Percentiles rank a stretch among this genome's conserved stretches.
These are phyloP conservation scores for Papilio polytes DNA, from an alignment of 1,140 invertebrate species.

Conservation along the genomic window DNA sequence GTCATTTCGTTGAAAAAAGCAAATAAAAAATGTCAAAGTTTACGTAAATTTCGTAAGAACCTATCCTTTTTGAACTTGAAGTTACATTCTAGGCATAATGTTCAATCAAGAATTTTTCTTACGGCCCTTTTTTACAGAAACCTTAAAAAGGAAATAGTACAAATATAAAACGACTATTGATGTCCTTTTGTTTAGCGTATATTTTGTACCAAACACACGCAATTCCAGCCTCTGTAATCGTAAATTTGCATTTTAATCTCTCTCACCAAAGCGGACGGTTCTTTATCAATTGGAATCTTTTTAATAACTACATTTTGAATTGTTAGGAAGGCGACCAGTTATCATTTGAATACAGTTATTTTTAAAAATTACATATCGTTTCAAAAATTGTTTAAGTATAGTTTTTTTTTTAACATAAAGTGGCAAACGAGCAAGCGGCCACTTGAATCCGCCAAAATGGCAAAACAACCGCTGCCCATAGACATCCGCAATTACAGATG, in stretches of 20 bases:
- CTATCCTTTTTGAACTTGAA: too few relatives aligned
- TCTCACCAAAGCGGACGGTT: conserved; percentile 28
- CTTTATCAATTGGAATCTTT: conserved; percentile 24
- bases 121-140: too few relatives aligned
- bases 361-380: background rate
- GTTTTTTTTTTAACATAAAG: too few relatives aligned
- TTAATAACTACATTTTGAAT: conserved; percentile 15
- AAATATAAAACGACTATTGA: background rate
- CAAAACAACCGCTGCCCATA: too few relatives aligned
- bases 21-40: too few relatives aligned
- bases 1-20: background rate
- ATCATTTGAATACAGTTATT: background rate
- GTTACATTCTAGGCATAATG: too few relatives aligned
- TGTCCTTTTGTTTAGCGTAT: background rate
- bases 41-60: too few relatives aligned
- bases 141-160: background rate
- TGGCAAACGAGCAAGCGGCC: too few relatives aligned
- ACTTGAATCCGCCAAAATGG: too few relatives aligned
- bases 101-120: too few relatives aligned
- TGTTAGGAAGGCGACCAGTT: background rate
- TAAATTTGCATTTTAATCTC: conserved; percentile 36
- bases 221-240: conserved; percentile 25
- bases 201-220: conserved; percentile 1
- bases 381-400: too few relatives aligned
- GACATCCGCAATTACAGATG: too few relatives aligned